Evolutionary conservation across 2,888 invertebrate genomes (phyloP).

Genomic region (Diadegma fenestrale): DNA sequence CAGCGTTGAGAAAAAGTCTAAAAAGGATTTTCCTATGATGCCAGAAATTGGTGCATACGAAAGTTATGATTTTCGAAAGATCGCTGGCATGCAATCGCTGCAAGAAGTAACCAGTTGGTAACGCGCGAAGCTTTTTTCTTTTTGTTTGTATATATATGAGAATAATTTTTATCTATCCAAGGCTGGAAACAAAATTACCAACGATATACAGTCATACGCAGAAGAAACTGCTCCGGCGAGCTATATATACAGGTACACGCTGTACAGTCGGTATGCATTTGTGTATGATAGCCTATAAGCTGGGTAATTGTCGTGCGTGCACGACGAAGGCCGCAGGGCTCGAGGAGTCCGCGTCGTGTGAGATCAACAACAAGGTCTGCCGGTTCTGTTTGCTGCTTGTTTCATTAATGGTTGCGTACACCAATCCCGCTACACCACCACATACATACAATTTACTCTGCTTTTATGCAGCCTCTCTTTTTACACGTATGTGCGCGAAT

Average conservation of each 20-base stretch:
- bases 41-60: not conserved
- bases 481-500: not conserved
- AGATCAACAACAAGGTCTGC: slow-evolving; percentile 66
- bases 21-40: not conserved
- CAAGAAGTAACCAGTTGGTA: not conserved
- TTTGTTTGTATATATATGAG: slow-evolving; percentile 1
- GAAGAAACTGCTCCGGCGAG: not conserved
- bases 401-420: slow-evolving; percentile 55
- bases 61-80: not conserved
- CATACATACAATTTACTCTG: slow-evolving; percentile 19
- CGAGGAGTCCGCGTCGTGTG: slow-evolving; percentile 60
- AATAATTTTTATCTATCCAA: slow-evolving; percentile 40
- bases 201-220: not conserved
- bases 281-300: slow-evolving; percentile 34
- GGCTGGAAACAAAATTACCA: slow-evolving; percentile 29
- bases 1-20: not conserved
- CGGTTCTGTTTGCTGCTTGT: slow-evolving; percentile 62
- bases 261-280: slow-evolving; percentile 1
- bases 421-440: slow-evolving; percentile 11
- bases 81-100: not conserved
- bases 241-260: too few relatives aligned
- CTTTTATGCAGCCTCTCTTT: slow-evolving; percentile 2
- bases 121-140: slow-evolving; percentile 1
- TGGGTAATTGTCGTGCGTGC: slow-evolving; percentile 66
- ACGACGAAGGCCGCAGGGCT: slow-evolving; percentile 65